Base-by-base conservation (phyloP, 2,797 vertebrate species). In the Telmatherina bonti region DNA sequence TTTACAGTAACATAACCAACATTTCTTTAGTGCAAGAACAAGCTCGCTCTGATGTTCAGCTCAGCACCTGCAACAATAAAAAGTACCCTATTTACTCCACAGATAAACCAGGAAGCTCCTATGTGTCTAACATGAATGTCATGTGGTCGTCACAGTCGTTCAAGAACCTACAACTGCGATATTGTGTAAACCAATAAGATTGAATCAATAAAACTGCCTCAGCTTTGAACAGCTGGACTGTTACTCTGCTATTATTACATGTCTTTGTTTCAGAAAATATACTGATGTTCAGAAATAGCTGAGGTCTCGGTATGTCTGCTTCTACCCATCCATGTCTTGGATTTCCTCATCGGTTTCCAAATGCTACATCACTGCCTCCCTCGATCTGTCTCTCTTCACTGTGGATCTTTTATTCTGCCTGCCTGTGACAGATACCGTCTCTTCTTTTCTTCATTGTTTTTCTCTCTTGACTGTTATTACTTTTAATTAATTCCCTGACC, bases 401-500 rank as follows among this genome's bases (percentile, higher is more conserved):
- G 20, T 70, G 12, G 58, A 9, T 68, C 70, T 51, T 38, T 55
- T 10, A 52, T 81, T 59, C 71, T 51, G 4, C 47, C 33, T 45
- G 3, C 54, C 53, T 26, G 9, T 64, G 52, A 74, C 61, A 72
- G 55, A 67, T 62, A 55, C 16, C 18, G 51, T 3, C 47, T 36
- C 58, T 53, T 66, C 63, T 63, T 67, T 43, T 67, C 22, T 36
- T 7, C 62, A 56, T 63, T 35, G 67, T 47, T 20, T 56, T 69
- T 72, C 29, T 72, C 33, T 38, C 67, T 2, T 66, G 62, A 81
- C 33, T 69, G 3, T 81, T 78, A 86, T 36, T 76, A 24, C 67
- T 76, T 87, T 56, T 43, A 62, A 70, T 72, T 45, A 60, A 38
- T 80, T 80, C 53, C 62, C 67, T 76, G 68, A 72, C 61, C 69